These are phyloP conservation scores for Arenaria interpres DNA, from an alignment of 2,113 vertebrate species.

Conservation along the genomic window DNA sequence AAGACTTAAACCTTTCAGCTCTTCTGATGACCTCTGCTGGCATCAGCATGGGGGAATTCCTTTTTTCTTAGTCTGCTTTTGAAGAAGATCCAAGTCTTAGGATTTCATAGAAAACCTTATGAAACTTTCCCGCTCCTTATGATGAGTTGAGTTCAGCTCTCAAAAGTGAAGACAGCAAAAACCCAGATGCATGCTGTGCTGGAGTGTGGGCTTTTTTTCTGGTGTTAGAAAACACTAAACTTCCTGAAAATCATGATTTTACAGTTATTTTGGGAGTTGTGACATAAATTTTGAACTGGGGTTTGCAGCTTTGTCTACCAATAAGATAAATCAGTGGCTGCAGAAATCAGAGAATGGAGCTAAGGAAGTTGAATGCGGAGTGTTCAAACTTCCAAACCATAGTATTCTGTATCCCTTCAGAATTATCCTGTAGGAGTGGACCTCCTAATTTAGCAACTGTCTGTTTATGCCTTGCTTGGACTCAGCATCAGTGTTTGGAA, in stretches of 20 bases:
- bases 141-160: neutral
- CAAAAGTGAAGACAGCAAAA: neutral
- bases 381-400: neutral
- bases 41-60: constrained; percentile 57
- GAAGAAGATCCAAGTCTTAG: constrained; percentile 48
- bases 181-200: neutral
- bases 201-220: neutral
- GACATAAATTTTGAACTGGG: neutral
- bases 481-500: neutral
- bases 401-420: neutral
- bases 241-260: constrained; percentile 9
- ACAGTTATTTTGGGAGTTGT: neutral
- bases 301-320: neutral
- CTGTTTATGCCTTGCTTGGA: neutral
- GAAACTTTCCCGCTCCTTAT: neutral
- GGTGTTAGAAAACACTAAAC: neutral
- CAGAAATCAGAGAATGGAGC: neutral
- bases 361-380: neutral
- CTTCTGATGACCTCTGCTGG: constrained; percentile 60
- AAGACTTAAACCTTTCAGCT: constrained; percentile 53
- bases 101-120: constrained; percentile 12
- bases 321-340: neutral
- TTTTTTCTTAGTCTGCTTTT: constrained; percentile 33
- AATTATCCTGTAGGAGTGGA: neutral
- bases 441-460: neutral